Base-by-base conservation (phyloP, 2,797 vertebrate genomes). In the Anguilla pacifica region DNA sequence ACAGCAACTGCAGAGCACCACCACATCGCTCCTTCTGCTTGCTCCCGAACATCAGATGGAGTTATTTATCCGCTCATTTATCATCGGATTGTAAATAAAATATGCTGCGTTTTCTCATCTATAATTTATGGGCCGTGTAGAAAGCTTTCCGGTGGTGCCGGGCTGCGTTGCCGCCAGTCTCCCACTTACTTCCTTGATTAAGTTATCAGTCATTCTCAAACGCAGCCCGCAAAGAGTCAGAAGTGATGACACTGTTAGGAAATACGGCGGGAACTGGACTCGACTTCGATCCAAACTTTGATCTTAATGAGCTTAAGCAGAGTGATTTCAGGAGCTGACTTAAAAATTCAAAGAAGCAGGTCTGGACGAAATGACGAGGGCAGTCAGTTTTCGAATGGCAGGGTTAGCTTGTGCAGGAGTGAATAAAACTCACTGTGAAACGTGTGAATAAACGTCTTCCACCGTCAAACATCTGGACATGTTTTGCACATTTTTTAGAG, bases 61-160 rank as follows among this genome's bases (percentile, higher is more conserved):
- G 46, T 86, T 88, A 83, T 88, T 90, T 89, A 90, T 90, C 88
- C 86, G 89, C 86, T 84, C 87, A 88, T 91, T 89, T 77, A 91
- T 89, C 90, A 90, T 81, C 31, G 57, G 83, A 90, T 85, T 89
- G 89, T 91, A 88, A 91, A 91, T 91, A 88, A 90, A 86, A 91
- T 81, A 74, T 67, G 46, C 83, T 64, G 49, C 31, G 57, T 89
- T 84, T 86, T 90, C 85, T 59, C 13, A 39, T 77, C 72, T 86
- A 77, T 89, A 88, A 88, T 88, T 89, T 90, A 90, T 92, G 89
- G 88, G 61, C 79, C 83, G 2, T 43, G 35, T 35, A 77, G 72
- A 77, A 77, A 77, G 31, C 72, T 35, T 86, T 61, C 61, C 85
- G 43, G 79, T 88, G 67, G 85, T 87, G 88, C 90, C 86, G 39